Conservation (phyloP, 2,113 vertebrate genomes). For the Nibea albiflora region DNA sequence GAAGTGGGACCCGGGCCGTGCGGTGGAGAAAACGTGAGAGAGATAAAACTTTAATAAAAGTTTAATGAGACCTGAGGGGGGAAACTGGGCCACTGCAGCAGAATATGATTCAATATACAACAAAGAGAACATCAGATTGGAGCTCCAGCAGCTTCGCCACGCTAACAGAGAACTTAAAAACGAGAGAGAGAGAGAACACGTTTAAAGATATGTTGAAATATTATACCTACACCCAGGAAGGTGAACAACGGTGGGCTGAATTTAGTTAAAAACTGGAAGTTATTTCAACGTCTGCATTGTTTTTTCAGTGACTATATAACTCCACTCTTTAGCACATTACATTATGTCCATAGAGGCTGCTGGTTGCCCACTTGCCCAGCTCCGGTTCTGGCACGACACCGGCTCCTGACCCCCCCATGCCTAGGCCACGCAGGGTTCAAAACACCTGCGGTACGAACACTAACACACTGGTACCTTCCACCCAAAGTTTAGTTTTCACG, state of each 20-base stretch:
- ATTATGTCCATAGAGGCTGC: too few relatives aligned
- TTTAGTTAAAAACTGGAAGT: background rate
- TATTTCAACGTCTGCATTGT: background rate
- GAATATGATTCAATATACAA: constrained; percentile 4
- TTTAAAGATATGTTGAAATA: background rate
- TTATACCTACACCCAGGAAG: too few relatives aligned
- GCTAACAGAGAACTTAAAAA: too few relatives aligned
- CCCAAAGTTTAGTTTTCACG: too few relatives aligned
- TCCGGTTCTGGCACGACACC: too few relatives aligned
- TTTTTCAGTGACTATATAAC: background rate
- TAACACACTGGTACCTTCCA: background rate
- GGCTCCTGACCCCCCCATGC: too few relatives aligned
- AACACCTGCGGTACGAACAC: too few relatives aligned
- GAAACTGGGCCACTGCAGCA: constrained; percentile 40
- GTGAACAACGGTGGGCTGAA: background rate
- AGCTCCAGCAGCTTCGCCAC: background rate
- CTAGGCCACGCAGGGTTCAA: too few relatives aligned
- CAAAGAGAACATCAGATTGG: background rate
- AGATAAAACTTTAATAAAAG: constrained; percentile 15
- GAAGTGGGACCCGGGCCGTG: background rate
- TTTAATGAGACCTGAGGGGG: constrained; percentile 35
- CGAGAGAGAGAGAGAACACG: background rate
- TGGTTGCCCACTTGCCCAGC: too few relatives aligned
- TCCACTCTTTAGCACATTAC: too few relatives aligned
- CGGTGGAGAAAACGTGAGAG: background rate